Conservation (phyloP, 2,113 vertebrate species). For the Columba janthina region DNA sequence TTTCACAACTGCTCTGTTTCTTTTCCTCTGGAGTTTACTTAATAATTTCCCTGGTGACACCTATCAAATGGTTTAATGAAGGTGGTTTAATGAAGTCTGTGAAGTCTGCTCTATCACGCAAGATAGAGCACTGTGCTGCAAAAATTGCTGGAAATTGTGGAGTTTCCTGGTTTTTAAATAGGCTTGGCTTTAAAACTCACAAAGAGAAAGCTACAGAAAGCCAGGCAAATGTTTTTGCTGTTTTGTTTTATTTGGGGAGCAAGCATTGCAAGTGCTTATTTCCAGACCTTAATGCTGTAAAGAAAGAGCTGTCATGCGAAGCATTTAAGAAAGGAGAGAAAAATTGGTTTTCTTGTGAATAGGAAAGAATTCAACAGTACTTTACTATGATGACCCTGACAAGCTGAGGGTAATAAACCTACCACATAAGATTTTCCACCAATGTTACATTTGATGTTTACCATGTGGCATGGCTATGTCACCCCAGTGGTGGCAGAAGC, state of each 20-base stretch:
- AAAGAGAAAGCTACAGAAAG: not conserved
- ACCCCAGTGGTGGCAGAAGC: not conserved
- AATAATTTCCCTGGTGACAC: not conserved
- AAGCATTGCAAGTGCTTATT: not conserved
- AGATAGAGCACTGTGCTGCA: not conserved
- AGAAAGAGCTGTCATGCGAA: not conserved
- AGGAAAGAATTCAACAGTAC: not conserved
- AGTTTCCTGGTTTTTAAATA: not conserved
- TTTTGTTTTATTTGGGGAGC: not conserved
- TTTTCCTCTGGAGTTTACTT: not conserved
- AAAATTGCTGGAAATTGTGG: not conserved
- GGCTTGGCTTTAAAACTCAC: not conserved
- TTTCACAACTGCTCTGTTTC: not conserved
- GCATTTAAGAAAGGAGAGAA: not conserved
- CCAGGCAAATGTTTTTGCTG: not conserved
- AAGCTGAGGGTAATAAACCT: not conserved
- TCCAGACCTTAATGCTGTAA: not conserved
- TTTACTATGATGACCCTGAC: not conserved
- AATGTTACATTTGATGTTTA: not conserved
- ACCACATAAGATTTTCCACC: not conserved
- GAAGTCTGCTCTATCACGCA: too few species aligned
- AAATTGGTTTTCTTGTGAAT: not conserved
- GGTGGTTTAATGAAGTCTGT: not conserved
- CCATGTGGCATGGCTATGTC: fast-evolving
- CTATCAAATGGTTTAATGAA: not conserved